Conservation (phyloP, 2,888 invertebrate genomes). For the Philereme transversata region DNA sequence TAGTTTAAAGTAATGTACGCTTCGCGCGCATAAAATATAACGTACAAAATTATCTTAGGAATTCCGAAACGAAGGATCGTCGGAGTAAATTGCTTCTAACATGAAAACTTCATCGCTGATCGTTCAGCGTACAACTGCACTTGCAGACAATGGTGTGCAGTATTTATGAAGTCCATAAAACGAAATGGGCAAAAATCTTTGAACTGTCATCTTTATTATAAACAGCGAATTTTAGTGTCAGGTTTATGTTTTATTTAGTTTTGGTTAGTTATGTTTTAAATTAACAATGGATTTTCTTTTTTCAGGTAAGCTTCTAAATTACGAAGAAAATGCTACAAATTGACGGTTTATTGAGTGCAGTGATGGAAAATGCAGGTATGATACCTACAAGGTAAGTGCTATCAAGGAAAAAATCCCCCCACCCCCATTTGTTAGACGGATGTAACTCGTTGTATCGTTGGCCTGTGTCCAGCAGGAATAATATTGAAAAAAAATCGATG, state of each 20-base stretch:
- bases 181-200: not conserved
- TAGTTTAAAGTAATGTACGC: no score
- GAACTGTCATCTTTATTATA: not conserved
- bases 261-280: not conserved
- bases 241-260: not conserved
- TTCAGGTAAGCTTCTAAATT: slow-evolving; percentile 11
- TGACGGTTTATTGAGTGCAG: no score
- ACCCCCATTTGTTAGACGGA: no score
- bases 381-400: no score
- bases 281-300: not conserved
- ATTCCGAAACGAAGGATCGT: slow-evolving; percentile 51
- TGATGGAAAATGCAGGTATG: not conserved
- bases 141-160: slow-evolving; percentile 12
- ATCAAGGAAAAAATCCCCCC: no score
- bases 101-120: slow-evolving; percentile 53
- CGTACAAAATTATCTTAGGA: slow-evolving; percentile 28
- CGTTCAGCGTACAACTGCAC: slow-evolving; percentile 8
- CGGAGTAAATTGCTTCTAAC: slow-evolving; percentile 58
- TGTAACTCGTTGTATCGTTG: no score
- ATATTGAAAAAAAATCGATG: no score
- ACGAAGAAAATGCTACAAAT: not conserved
- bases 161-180: slow-evolving; percentile 3
- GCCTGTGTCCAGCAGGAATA: no score
- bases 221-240: not conserved
- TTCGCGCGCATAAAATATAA: slow-evolving; percentile 11